Conservation (phyloP, 92 coral and sea anemone genomes). For the Epizoanthus rinbou region DNA sequence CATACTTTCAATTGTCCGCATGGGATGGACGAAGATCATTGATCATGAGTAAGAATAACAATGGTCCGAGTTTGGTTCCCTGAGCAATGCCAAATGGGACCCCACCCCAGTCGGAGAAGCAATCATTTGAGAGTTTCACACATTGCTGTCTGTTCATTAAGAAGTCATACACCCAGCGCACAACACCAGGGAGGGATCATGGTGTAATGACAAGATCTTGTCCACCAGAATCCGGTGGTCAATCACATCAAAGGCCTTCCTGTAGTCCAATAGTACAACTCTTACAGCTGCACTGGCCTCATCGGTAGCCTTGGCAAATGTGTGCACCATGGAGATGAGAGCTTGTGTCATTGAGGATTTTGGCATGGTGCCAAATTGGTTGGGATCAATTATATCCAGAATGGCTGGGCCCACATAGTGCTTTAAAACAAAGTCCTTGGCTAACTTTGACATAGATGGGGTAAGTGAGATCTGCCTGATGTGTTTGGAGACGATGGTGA, state of each 20-base stretch:
- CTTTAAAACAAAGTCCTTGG: too few species aligned
- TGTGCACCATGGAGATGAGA: too few species aligned
- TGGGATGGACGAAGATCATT: not conserved
- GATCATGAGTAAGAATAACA: not conserved
- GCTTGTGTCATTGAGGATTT: too few species aligned
- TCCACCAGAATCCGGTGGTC: not conserved
- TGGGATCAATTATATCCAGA: too few species aligned
- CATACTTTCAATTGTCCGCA: not conserved
- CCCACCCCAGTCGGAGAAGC: not conserved
- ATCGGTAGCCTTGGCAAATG: too few species aligned
- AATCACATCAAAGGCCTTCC: not conserved
- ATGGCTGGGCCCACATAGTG: too few species aligned
- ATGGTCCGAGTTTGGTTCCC: not conserved
- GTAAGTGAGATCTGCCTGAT: too few species aligned
- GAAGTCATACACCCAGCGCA: conserved; percentile 11
- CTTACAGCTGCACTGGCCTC: too few species aligned
- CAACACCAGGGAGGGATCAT: conserved; percentile 12
- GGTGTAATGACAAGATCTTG: not conserved
- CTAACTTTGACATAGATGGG: too few species aligned
- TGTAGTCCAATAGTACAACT: not conserved
- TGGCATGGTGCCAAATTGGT: too few species aligned
- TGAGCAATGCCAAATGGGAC: conserved; percentile 19
- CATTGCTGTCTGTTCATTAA: conserved; percentile 7
- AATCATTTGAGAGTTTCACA: conserved; percentile 18
- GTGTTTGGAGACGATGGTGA: too few species aligned